Percentiles rank a stretch among this genome's conserved stretches.
phyloP scores from a whole-genome alignment of 2,113 vertebrate species.

The Takifugu flavidus region DNA sequence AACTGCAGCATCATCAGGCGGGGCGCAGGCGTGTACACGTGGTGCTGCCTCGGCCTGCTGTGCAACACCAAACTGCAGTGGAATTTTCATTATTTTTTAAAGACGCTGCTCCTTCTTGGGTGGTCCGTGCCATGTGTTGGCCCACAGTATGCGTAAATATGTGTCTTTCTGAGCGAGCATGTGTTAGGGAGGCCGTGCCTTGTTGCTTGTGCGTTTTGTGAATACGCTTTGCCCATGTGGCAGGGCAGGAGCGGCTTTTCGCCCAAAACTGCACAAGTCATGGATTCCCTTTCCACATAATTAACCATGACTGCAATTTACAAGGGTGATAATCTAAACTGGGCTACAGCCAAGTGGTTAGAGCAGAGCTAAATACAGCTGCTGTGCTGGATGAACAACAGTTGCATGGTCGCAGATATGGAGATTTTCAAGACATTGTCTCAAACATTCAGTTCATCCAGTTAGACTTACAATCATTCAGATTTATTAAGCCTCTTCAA shows the following conservation, averaged over 20 bases:
- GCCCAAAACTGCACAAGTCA: constrained; percentile 50
- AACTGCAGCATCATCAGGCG: constrained; percentile 12
- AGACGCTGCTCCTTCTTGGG: constrained; percentile 57
- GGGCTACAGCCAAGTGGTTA: constrained; percentile 37
- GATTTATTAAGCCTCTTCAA: too few species aligned
- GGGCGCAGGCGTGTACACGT: constrained; percentile 6
- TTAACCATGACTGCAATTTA: constrained; percentile 46
- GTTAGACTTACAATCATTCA: too few species aligned
- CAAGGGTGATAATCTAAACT: constrained; percentile 50
- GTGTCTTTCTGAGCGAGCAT: constrained; percentile 33
- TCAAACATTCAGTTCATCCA: too few species aligned
- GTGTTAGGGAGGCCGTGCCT: constrained; percentile 22
- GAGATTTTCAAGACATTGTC: too few species aligned
- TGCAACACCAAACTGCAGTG: constrained; percentile 45
- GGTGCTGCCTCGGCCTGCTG: constrained; percentile 37
- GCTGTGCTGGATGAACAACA: constrained; percentile 2
- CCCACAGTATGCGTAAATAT: constrained; percentile 48
- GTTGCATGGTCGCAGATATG: too few species aligned
- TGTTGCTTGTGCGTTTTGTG: constrained; percentile 38
- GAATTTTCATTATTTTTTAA: constrained; percentile 64
- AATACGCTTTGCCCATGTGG: constrained; percentile 50
- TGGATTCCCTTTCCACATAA: constrained; percentile 43
- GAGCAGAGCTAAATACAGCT: constrained; percentile 36
- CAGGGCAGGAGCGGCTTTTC: constrained; percentile 38
- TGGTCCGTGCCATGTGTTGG: constrained; percentile 64